A percentile compares a stretch with the other conserved stretches of the same genome.
phyloP scores from a whole-genome alignment of 2,113 vertebrate genomes.

The Eleginops maclovinus region DNA sequence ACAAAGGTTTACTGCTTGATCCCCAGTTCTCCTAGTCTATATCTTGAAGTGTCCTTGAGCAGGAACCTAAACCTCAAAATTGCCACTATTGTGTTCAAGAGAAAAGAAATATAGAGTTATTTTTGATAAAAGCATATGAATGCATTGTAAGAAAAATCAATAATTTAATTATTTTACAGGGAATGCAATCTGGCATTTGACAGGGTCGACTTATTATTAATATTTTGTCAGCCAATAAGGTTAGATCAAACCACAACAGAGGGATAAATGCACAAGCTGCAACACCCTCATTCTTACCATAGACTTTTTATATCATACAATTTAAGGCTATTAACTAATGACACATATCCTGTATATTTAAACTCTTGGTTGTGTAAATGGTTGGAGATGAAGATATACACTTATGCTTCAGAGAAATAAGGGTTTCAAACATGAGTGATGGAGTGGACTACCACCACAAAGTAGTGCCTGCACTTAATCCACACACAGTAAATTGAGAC shows the following conservation, averaged over 20 bases:
- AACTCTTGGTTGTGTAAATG: background rate
- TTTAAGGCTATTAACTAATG: slow-evolving; percentile 18
- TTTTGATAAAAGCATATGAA: background rate
- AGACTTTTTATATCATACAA: too few species aligned
- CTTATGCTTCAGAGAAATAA: slow-evolving; percentile 3
- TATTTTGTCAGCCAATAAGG: slow-evolving; percentile 5
- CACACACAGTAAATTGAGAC: slow-evolving; percentile 32
- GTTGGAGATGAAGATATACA: slow-evolving; percentile 21
- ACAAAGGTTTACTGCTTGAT: slow-evolving; percentile 9
- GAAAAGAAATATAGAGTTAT: background rate
- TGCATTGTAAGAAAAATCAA: slow-evolving; percentile 14
- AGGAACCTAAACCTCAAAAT: slow-evolving; percentile 6
- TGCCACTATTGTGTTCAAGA: background rate
- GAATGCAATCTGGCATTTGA: slow-evolving; percentile 9
- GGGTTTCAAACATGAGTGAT: slow-evolving; percentile 5
- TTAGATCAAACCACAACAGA: slow-evolving; percentile 16
- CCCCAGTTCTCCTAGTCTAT: slow-evolving; percentile 1
- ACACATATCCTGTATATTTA: slow-evolving; percentile 5
- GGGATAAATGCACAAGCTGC: background rate
- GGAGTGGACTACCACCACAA: slow-evolving; percentile 12
- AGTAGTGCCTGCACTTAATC: slow-evolving; percentile 57
- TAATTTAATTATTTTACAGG: background rate
- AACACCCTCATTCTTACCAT: background rate
- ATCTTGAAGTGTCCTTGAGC: slow-evolving; percentile 23
- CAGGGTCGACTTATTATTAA: slow-evolving; percentile 8